A percentile compares a stretch with the other conserved stretches of the same genome.
phyloP scores from a whole-genome alignment of 2,888 invertebrate genomes.

The Nowickia ferox region DNA sequence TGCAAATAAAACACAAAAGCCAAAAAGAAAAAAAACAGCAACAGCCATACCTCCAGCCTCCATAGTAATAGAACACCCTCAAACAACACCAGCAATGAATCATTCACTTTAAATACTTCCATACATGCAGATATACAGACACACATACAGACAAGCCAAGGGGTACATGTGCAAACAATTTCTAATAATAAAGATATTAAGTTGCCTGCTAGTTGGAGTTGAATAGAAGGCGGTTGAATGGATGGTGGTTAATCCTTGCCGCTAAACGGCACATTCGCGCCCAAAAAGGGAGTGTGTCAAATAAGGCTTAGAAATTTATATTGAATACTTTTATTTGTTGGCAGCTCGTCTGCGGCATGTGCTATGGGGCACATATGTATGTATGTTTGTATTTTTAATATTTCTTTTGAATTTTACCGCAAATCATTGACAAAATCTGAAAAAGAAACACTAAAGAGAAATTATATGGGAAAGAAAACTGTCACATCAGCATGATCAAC shows the following conservation, averaged over 20 bases:
- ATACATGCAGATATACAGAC: background rate
- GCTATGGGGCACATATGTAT: background rate
- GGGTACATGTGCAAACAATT: conserved; percentile 13
- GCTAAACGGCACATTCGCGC: conserved; percentile 46
- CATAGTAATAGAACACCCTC: conserved; percentile 34
- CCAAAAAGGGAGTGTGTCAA: conserved; percentile 53
- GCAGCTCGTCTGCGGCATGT: background rate
- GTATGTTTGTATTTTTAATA: conserved; percentile 26
- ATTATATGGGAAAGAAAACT: conserved; percentile 36
- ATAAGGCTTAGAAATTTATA: conserved; percentile 30
- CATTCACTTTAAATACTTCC: conserved; percentile 11
- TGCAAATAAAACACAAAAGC: conserved; percentile 29
- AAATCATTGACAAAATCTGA: conserved; percentile 57
- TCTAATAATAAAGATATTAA: conserved; percentile 28
- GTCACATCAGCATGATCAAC: conserved; percentile 69
- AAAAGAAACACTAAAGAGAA: background rate
- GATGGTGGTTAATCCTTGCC: background rate
- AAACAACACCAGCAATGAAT: conserved; percentile 25
- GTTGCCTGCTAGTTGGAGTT: background rate
- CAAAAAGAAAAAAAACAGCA: background rate
- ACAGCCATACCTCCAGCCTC: conserved; percentile 42
- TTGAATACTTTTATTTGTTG: background rate
- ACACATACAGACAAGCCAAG: background rate
- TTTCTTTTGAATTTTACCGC: conserved; percentile 61
- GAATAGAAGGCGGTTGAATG: background rate